Evolutionary conservation across 2,113 vertebrate species (phyloP), one percentile per base, ranked within the genome.

Genomic region (Chascanopsetta lugubris): DNA sequence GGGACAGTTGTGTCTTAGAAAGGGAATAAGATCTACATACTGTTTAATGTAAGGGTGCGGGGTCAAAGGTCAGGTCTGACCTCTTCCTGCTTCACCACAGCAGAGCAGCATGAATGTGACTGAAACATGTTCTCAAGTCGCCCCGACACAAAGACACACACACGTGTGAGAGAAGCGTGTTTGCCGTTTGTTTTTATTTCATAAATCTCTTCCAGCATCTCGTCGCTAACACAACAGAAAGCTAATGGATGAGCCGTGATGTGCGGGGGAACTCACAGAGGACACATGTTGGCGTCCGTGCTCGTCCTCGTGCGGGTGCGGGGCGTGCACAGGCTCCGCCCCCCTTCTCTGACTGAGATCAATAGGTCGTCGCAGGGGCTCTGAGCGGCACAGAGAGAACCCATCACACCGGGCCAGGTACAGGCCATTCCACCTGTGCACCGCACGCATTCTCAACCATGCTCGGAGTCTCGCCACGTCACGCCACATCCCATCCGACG

Each of bases 371-470:
- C 63, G 51, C 68, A 51, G 59, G 17, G 38, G 62, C 66, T 79
- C 71, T 40, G 66, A 73, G 57, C 76, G 74, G 80, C 22, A 43
- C 42, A 49, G 38, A 75, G 49, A 69, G 57, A 69, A 86, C 81
- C 51, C 27, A 83, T 82, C 80, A 88, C 54, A 83, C 42, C 29
- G 72, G 84, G 72, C 72, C 64, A 66, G 60, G 80, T 85, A 72
- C 50, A 60, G n/a, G n/a, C 36, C 65, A 61, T 67, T 66, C 65
- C 61, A 59, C 65, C 55, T 40, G 53, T 83, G 85, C 86, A 87
- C 83, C 18, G 80, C 61, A 58, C 65, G 0, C 79, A 61, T 62
- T 84, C 87, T 88, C 87, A 90, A 85, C 88, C 85, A 87, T 73
- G 1, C 85, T 88, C 80, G 75, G 82, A 36, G 72, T 61, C 85